phyloP scores from a whole-genome alignment of 2,797 vertebrate species.

The Bovichtus diacanthus region DNA sequence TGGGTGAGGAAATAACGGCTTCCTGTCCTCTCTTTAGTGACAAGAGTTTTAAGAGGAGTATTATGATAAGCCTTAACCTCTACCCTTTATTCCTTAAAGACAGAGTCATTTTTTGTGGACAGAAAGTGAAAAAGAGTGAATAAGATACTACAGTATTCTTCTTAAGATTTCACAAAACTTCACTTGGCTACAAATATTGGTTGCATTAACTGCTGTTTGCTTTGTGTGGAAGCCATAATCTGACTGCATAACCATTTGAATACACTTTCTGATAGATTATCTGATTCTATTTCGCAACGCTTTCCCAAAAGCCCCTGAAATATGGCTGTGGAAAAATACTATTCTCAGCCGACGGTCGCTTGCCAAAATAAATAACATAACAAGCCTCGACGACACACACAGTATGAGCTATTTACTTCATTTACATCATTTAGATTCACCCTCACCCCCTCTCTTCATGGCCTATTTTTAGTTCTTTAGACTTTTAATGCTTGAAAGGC shows the following conservation, averaged over 20 bases:
- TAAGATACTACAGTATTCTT: slow-evolving; percentile 1
- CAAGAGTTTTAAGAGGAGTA: neutral
- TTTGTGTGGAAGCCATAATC: slow-evolving; percentile 39
- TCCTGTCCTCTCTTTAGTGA: neutral
- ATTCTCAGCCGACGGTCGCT: slow-evolving; percentile 57
- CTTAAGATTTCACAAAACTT: slow-evolving; percentile 43
- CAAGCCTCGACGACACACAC: slow-evolving; percentile 59
- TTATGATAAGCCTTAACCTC: neutral
- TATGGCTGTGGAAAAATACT: slow-evolving; percentile 72
- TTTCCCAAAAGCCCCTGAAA: slow-evolving; percentile 55
- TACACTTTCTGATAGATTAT: slow-evolving; percentile 46
- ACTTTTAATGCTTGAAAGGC: slow-evolving; percentile 80
- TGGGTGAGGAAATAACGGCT: neutral
- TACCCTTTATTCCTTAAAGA: neutral
- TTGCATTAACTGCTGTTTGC: neutral
- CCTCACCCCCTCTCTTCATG: neutral
- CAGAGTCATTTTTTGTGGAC: neutral
- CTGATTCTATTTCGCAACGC: slow-evolving; percentile 57
- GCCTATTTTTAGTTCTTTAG: slow-evolving; percentile 79
- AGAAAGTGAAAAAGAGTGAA: neutral
- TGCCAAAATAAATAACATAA: slow-evolving; percentile 78
- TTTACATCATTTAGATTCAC: slow-evolving; percentile 65
- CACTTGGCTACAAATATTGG: neutral
- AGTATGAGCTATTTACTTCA: slow-evolving; percentile 56
- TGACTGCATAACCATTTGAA: slow-evolving; percentile 50